A percentile compares a stretch with the other conserved stretches of the same genome.
Evolutionary conservation across 2,113 vertebrate species (phyloP).

Genomic region (Oncorhynchus tshawytscha): DNA sequence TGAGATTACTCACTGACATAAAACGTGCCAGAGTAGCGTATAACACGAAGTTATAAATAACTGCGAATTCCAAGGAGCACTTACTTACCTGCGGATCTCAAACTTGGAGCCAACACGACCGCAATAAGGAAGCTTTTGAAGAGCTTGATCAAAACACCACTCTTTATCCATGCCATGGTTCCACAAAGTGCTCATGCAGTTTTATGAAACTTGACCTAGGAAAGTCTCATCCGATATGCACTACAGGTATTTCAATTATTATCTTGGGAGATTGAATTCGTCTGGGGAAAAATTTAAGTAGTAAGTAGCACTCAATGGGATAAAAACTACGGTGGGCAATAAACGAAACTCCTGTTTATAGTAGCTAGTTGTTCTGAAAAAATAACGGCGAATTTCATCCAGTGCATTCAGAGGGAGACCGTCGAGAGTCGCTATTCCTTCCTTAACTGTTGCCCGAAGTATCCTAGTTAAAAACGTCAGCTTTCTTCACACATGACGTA

Average conservation of each 20-base stretch:
- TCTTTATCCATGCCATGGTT: conserved; percentile 47
- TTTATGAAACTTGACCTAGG: conserved; percentile 15
- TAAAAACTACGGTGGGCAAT: conserved; percentile 29
- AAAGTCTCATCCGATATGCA: conserved; percentile 39
- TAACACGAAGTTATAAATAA: neutral
- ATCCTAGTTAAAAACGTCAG: conserved; percentile 25
- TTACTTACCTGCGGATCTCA: conserved; percentile 62
- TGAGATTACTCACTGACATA: too few relatives aligned
- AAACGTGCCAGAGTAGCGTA: too few relatives aligned
- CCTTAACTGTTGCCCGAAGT: conserved; percentile 17
- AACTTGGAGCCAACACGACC: conserved; percentile 32
- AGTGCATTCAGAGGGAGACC: neutral
- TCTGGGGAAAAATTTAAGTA: neutral
- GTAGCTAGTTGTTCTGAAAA: conserved; percentile 10
- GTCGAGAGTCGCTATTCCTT: conserved; percentile 7
- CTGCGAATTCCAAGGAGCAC: conserved; percentile 21
- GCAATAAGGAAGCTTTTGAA: conserved; percentile 43
- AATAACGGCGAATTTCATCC: conserved; percentile 48
- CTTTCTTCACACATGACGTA: conserved; percentile 39
- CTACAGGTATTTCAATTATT: conserved; percentile 24
- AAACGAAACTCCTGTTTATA: conserved; percentile 18
- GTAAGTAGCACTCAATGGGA: neutral
- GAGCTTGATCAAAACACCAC: conserved; percentile 27
- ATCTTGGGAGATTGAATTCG: neutral
- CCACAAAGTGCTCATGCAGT: conserved; percentile 21